A percentile compares a stretch with the other conserved stretches of the same genome.
Evolutionary conservation across 2,888 invertebrate species (phyloP).

Genomic region (Heliconius sara): DNA sequence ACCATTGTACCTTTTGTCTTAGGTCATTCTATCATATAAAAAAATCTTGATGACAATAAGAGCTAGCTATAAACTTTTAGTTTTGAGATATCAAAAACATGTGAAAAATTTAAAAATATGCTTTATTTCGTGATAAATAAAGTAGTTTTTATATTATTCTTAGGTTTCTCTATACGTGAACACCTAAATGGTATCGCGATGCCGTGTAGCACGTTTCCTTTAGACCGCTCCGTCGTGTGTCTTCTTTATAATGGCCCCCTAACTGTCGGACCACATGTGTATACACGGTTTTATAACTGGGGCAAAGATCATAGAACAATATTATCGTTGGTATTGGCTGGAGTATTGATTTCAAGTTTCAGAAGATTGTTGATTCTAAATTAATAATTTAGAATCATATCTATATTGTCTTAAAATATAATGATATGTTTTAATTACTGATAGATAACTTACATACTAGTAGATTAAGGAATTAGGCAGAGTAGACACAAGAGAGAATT

Average conservation of each 20-base stretch:
- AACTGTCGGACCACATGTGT: constrained; percentile 72
- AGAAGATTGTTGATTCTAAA: not conserved
- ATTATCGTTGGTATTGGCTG: constrained; percentile 16
- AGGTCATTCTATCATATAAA: constrained; percentile 56
- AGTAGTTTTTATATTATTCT: constrained; percentile 45
- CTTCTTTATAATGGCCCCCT: constrained; percentile 73
- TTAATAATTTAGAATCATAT: no score
- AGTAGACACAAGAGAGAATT: no score
- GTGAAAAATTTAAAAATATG: constrained; percentile 5
- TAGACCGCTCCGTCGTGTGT: constrained; percentile 67
- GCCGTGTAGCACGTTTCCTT: constrained; percentile 75
- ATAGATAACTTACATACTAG: no score
- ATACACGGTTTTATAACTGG: constrained; percentile 63
- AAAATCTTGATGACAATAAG: constrained; percentile 74
- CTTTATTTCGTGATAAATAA: constrained; percentile 40
- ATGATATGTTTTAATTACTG: no score
- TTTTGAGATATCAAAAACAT: constrained; percentile 36
- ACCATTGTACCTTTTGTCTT: constrained; percentile 67
- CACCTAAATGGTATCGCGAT: constrained; percentile 75
- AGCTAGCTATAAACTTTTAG: constrained; percentile 67
- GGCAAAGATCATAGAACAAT: constrained; percentile 49
- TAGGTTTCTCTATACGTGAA: constrained; percentile 62
- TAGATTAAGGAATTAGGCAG: no score
- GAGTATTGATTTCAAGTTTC: not conserved
- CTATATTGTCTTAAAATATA: no score